phyloP scores from a whole-genome alignment of 1,140 invertebrate genomes.

The Ditylenchus dipsaci region DNA sequence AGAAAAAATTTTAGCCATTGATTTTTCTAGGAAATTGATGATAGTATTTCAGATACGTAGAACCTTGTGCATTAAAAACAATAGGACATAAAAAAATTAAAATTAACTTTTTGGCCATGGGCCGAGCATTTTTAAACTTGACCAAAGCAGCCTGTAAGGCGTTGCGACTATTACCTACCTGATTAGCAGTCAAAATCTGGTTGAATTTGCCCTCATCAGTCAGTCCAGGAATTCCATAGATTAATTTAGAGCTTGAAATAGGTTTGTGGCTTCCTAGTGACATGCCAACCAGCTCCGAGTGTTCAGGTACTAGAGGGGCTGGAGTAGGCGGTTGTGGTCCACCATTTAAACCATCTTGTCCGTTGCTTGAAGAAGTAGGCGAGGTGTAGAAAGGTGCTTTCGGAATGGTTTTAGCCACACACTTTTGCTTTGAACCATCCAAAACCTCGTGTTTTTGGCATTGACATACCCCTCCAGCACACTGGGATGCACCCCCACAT shows the following conservation, averaged over 20 bases:
- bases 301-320: not conserved
- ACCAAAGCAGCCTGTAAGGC: too few relatives aligned
- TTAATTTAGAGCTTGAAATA: not conserved
- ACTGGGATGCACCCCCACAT: constrained; percentile 38
- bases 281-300: not conserved
- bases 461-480: constrained; percentile 42
- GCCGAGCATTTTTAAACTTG: too few relatives aligned
- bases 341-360: too few relatives aligned
- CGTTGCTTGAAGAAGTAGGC: not conserved
- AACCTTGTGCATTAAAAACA: too few relatives aligned
- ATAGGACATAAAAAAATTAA: too few relatives aligned
- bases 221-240: not conserved
- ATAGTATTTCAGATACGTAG: too few relatives aligned
- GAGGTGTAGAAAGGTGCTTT: too few relatives aligned
- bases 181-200: constrained; percentile 42
- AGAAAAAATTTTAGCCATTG: too few relatives aligned
- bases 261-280: not conserved
- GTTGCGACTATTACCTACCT: too few relatives aligned
- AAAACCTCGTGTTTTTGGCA: constrained; percentile 32
- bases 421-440: not conserved
- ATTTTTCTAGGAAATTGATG: too few relatives aligned
- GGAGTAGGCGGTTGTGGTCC: too few relatives aligned
- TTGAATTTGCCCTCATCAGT: constrained; percentile 36
- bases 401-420: not conserved
- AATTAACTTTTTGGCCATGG: too few relatives aligned